These are phyloP conservation scores for Aurelia sp. DNA, from an alignment of 30 jellyfish, hydroid and myxozoan genomes.

Conservation along the genomic window DNA sequence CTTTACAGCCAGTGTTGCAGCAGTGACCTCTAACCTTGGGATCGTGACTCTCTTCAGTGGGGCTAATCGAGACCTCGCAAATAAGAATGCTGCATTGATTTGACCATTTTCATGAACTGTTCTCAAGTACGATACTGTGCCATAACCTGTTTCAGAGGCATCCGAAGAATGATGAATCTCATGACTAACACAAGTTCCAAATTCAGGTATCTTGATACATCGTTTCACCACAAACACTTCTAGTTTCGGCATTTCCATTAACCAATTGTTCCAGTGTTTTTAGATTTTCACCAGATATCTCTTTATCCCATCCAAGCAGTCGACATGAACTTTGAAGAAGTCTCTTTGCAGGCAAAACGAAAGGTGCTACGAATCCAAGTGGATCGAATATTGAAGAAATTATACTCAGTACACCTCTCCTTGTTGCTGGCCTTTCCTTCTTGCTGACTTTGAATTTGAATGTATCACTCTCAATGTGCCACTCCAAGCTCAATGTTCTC, in stretches of 20 bases:
- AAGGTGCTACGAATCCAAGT: slow-evolving; percentile 62
- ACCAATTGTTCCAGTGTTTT: slow-evolving; percentile 41
- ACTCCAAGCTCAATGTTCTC: slow-evolving; percentile 61
- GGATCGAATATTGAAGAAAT: slow-evolving; percentile 64
- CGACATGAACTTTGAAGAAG: slow-evolving; percentile 45
- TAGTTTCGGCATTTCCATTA: slow-evolving; percentile 24
- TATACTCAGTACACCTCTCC: slow-evolving; percentile 39
- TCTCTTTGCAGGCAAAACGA: slow-evolving; percentile 53
- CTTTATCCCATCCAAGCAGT: slow-evolving; percentile 51
- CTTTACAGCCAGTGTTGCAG: slow-evolving; percentile 69
- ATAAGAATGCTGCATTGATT: slow-evolving; percentile 28
- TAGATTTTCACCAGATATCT: slow-evolving; percentile 34
- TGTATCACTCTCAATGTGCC: slow-evolving; percentile 50
- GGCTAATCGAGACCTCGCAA: slow-evolving; percentile 60
- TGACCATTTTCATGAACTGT: slow-evolving; percentile 19
- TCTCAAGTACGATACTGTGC: slow-evolving; percentile 64
- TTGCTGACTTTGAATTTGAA: slow-evolving; percentile 30
- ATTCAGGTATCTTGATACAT: slow-evolving; percentile 30
- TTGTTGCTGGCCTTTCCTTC: slow-evolving; percentile 49
- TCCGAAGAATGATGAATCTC: slow-evolving; percentile 59
- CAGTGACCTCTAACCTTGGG: slow-evolving; percentile 68
- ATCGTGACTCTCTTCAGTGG: slow-evolving; percentile 64
- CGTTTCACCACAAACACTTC: slow-evolving; percentile 21
- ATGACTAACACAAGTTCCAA: slow-evolving; percentile 1
- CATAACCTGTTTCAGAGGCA: slow-evolving; percentile 53